Evolutionary conservation across 2,797 vertebrate genomes (phyloP), one percentile per base, ranked within the genome.

Genomic region (Lepilemur ruficaudatus): DNA sequence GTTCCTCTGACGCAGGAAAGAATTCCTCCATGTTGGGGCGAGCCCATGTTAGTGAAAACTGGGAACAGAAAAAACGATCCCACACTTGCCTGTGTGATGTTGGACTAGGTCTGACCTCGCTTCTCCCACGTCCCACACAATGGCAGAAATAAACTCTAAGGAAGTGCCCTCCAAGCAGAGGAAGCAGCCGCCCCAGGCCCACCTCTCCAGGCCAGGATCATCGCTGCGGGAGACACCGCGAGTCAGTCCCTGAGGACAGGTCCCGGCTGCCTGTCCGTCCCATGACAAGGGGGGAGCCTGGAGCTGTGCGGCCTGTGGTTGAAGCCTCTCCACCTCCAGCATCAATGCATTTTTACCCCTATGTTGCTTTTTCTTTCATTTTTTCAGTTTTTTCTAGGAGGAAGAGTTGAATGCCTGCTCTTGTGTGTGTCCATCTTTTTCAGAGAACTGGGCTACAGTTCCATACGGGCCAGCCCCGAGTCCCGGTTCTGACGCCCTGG

Each of bases 221-320:
- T 5, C 28, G 14, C 50, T 43, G 11, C 1, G 0, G 13, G 79
- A 28, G 35, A 18, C 1, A 6, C 22, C 11, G 2, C 22, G 23
- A 1, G 2, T 22, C 38, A 17, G n/a, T 30, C n/a, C 20, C 41
- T 23, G 4, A 48, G 14, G 15, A 28, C 2, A 25, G 0, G 1
- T 17, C 41, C 55, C 0, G 32, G 70, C 50, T 15, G 35, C 5
- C 59, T 7, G 1, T 35, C 13, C 0, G 4, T 25, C 20, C 22
- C 0, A 18, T 2, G 8, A 28, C 7, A 1, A 67, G 25, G 3
- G 35, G 4, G 12, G n/a, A 0, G 18, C 32, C 38, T 50, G 48
- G 41, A 15, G 15, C 3, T 4, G 10, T 7, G 20, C 11, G 17
- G 17, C n/a, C 57, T 32, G 0, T 1, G 1, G 20, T 0, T 28